These are phyloP conservation scores for Phoenoteleia sp. DNA, from an alignment of 2,888 invertebrate genomes.

Conservation along the genomic window DNA sequence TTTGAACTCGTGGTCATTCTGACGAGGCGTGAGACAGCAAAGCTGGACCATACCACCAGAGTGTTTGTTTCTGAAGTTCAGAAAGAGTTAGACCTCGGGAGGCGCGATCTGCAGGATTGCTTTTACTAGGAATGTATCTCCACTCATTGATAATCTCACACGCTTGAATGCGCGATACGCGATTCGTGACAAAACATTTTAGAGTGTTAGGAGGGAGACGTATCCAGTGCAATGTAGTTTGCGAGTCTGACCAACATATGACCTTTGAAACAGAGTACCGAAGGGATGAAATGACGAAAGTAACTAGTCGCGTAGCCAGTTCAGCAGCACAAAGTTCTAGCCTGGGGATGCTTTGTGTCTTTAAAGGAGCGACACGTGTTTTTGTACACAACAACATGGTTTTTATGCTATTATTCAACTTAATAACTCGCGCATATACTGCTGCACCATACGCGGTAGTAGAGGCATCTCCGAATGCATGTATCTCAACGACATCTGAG, in stretches of 20 bases:
- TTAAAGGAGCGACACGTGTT: neutral
- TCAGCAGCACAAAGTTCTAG: neutral
- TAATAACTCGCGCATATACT: no score
- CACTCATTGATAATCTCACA: neutral
- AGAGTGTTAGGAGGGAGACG: neutral
- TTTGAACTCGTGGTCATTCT: neutral
- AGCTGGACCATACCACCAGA: slow-evolving; percentile 25
- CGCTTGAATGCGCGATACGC: neutral
- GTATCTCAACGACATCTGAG: no score
- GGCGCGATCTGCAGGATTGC: slow-evolving; percentile 9
- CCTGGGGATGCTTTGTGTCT: neutral
- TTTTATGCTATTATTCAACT: no score
- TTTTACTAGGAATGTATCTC: neutral
- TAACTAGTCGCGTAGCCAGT: neutral
- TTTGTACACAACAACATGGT: neutral
- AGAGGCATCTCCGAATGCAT: no score
- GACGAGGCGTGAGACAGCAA: neutral
- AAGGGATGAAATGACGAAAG: neutral
- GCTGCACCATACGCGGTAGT: neutral
- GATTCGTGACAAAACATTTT: neutral
- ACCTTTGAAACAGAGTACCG: neutral
- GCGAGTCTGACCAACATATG: neutral
- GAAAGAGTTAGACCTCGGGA: neutral
- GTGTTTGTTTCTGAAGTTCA: neutral
- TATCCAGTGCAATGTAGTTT: neutral